phyloP scores from a whole-genome alignment of 1,140 invertebrate genomes.

The Drosophila nannoptera region DNA sequence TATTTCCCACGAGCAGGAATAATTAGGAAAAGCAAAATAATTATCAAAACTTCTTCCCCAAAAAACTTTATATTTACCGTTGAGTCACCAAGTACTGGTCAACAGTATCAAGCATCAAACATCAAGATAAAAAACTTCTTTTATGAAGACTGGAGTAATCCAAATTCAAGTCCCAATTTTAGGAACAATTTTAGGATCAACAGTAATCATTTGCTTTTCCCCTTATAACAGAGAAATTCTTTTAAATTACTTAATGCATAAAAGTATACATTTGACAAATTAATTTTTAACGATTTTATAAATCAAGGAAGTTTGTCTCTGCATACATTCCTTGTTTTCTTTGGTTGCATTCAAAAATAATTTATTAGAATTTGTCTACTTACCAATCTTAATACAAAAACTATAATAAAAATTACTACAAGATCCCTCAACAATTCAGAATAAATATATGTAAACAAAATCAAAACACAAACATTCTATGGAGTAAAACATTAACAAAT shows the following conservation, averaged over 20 bases:
- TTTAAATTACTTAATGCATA: constrained; percentile 39
- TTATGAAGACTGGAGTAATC: constrained; percentile 25
- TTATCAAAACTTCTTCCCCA: constrained; percentile 36
- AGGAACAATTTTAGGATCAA: constrained; percentile 13
- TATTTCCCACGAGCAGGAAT: constrained; percentile 70
- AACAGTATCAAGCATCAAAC: constrained; percentile 29
- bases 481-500: constrained; percentile 45
- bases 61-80: constrained; percentile 23
- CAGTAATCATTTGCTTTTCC: constrained; percentile 56
- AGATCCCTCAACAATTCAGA: constrained; percentile 53
- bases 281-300: constrained; percentile 33
- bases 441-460: constrained; percentile 63
- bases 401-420: constrained; percentile 16
- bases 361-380: constrained; percentile 46
- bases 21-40: constrained; percentile 63
- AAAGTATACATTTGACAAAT: constrained; percentile 46
- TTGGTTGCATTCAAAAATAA: constrained; percentile 46
- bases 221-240: constrained; percentile 27
- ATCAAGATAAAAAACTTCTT: constrained; percentile 21
- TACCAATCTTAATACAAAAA: constrained; percentile 19
- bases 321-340: constrained; percentile 44
- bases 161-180: constrained; percentile 24
- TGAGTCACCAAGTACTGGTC: constrained; percentile 39
- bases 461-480: constrained; percentile 50
- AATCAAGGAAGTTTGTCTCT: constrained; percentile 36